These are phyloP conservation scores for Chloroceryle inda DNA, from an alignment of 2,797 vertebrate species.

Conservation along the genomic window DNA sequence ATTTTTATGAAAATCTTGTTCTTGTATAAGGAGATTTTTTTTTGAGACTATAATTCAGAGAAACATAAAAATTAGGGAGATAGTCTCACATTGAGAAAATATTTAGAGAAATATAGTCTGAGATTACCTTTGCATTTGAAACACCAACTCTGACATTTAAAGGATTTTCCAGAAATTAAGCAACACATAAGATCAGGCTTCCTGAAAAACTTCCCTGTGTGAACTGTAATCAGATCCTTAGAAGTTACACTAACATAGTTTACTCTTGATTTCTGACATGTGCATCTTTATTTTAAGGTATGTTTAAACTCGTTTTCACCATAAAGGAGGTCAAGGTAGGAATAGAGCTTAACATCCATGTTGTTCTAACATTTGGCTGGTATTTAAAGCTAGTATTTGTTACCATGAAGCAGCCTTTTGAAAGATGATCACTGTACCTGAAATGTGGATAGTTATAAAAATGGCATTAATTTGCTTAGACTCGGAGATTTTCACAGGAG, in stretches of 20 bases:
- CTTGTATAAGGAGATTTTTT: background rate
- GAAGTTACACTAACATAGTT: background rate
- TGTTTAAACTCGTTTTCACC: background rate
- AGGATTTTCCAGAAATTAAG: constrained; percentile 13
- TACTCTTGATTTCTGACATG: background rate
- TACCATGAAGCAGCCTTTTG: constrained; percentile 70
- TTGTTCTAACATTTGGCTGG: background rate
- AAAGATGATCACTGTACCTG: constrained; percentile 92
- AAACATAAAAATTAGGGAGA: background rate
- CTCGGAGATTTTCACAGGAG: constrained; percentile 98
- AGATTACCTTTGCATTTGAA: background rate
- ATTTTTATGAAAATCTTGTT: background rate
- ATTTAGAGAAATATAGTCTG: background rate
- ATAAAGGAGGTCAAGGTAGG: background rate
- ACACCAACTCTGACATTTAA: background rate
- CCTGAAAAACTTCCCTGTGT: background rate
- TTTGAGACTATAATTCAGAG: background rate
- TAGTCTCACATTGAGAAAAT: background rate
- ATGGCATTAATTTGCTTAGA: constrained; percentile 99
- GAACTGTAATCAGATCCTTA: background rate
- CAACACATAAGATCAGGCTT: background rate
- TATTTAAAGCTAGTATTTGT: background rate
- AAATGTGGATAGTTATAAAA: constrained; percentile 92
- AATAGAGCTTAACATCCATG: background rate
- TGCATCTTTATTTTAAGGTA: background rate